These are phyloP conservation scores for Brevipalpus yothersi DNA, from an alignment of 1,140 invertebrate species.

Conservation along the genomic window DNA sequence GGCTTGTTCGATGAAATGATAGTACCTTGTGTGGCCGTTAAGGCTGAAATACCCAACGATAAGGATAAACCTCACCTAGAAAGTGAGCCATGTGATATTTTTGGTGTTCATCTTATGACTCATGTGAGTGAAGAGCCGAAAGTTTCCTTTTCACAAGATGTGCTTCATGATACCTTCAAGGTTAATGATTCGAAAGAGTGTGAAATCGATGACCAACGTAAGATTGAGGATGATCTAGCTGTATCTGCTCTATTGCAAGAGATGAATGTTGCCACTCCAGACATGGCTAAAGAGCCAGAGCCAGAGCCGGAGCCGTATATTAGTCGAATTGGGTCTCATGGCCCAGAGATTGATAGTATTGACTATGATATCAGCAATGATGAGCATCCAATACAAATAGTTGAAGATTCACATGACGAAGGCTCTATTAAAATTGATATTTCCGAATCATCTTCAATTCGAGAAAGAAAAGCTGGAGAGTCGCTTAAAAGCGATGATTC, in stretches of 20 bases:
- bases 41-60: background rate
- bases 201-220: slow-evolving; percentile 12
- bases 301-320: background rate
- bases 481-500: too few species aligned
- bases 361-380: background rate
- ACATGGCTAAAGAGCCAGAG: background rate
- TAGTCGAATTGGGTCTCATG: background rate
- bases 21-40: background rate
- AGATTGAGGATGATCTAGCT: slow-evolving; percentile 16
- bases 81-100: background rate
- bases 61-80: background rate
- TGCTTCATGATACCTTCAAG: slow-evolving; percentile 1
- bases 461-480: too few species aligned
- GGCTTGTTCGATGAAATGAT: background rate
- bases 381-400: slow-evolving; percentile 1
- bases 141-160: background rate
- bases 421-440: too few species aligned
- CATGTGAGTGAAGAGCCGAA: background rate
- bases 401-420: background rate
- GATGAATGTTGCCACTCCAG: slow-evolving; percentile 10
- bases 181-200: background rate
- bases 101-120: background rate
- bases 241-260: slow-evolving; percentile 16
- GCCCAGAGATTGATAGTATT: background rate
- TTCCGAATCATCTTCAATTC: too few species aligned